Evolutionary conservation across 2,888 invertebrate species (phyloP), one percentile per base, ranked within the genome.

Genomic region (Pandemis cinnamomeana): DNA sequence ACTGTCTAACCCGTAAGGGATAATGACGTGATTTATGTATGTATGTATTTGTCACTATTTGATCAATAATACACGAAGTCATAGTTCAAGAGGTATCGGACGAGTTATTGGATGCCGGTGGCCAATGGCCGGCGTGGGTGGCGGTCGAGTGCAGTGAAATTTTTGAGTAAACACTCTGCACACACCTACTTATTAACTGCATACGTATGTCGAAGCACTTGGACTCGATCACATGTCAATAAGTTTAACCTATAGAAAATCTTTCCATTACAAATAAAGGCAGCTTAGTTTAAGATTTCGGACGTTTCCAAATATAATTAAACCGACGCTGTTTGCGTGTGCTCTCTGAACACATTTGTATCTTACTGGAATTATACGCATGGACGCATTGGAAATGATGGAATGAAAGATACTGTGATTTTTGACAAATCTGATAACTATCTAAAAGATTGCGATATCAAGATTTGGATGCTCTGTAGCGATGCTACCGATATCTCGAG

Each of bases 111-210:
- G 51, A 55, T 58, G 67, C 11, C 13, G 42, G 58, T 44, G 55
- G 10, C 58, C 27, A 8, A 13, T 58, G 58, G 27, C 58, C 27
- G 20, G 85, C 86, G 91, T 91, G 88, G 91, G 91, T 78, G 80
- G 80, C 51, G n/a, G 75, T 81, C 80, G 79, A 87, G 86, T 84
- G 84, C 81, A 87, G 91, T 87, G 91, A 92, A 91, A 92, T 87
- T 89, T 87, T 87, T 85, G 82, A 84, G 80, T 85, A 90, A 91
- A 89, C 87, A 86, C 72, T 75, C 71, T 67, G 53, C 78, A 72
- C 71, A 72, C 75, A 78, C 75, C 71, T 75, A 48, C 68, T 46
- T 48, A 71, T 75, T 71, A 71, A 76, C 53, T 74, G 66, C 73
- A 73, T 15, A 69, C 61, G 48, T 48, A n/a, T n/a, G 46, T 64